Percentiles rank a stretch among this genome's conserved stretches.
phyloP scores from a whole-genome alignment of 2,888 invertebrate species.

The Drosophila seclusa region DNA sequence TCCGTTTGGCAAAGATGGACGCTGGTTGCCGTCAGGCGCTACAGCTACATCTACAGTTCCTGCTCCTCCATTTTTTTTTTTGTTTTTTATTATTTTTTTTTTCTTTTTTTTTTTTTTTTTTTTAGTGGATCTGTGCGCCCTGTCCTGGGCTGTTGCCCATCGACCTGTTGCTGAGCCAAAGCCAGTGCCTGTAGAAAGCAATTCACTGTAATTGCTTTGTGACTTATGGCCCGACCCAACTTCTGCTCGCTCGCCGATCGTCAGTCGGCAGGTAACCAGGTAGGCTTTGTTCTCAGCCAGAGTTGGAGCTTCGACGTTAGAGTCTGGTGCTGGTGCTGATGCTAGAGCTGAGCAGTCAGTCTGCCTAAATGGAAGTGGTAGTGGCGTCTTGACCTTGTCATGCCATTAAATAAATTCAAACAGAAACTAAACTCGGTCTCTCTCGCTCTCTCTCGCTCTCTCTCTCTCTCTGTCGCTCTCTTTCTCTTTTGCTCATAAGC shows the following conservation, averaged over 20 bases:
- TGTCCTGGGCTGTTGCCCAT: conserved; percentile 6
- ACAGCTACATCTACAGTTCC: conserved; percentile 55
- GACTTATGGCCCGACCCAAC: conserved; percentile 81
- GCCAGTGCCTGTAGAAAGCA: conserved; percentile 69
- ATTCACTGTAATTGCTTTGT: conserved; percentile 82
- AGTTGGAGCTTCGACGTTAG: background rate
- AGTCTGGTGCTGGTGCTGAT: background rate
- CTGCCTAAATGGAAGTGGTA: conserved; percentile 55
- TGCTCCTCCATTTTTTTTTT: conserved; percentile 61
- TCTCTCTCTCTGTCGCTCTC: too few relatives aligned
- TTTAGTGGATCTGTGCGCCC: conserved; percentile 28
- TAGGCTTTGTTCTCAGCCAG: conserved; percentile 6
- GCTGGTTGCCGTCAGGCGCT: conserved; percentile 68
- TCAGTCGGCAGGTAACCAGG: conserved; percentile 61
- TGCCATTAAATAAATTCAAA: conserved; percentile 79
- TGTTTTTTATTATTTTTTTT: background rate
- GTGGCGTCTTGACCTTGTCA: conserved; percentile 82
- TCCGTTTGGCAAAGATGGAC: conserved; percentile 51
- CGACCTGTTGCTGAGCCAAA: conserved; percentile 19
- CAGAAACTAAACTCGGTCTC: conserved; percentile 68
- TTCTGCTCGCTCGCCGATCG: conserved; percentile 64
- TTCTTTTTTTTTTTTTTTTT: background rate
- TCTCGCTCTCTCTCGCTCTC: background rate
- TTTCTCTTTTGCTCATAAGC: conserved; percentile 20
- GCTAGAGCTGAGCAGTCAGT: conserved; percentile 36